Evolutionary conservation across 2,797 vertebrate genomes (phyloP).

Genomic region (Streptopelia turtur): DNA sequence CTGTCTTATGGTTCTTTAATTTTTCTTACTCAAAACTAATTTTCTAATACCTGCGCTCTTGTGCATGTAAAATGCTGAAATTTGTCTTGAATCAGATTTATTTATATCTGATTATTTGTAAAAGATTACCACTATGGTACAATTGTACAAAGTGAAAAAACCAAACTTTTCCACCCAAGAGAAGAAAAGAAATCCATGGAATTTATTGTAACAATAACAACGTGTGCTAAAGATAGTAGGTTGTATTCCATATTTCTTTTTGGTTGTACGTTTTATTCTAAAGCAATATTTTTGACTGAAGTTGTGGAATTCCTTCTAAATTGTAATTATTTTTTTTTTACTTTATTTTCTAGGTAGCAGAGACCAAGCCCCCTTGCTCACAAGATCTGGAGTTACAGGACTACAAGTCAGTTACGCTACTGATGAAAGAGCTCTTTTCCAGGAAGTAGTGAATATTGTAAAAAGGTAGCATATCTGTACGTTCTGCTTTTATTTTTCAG

Average conservation of each 20-base stretch:
- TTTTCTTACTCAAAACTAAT: neutral
- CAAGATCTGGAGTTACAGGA: conserved; percentile 92
- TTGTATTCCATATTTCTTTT: neutral
- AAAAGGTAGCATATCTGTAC: conserved; percentile 86
- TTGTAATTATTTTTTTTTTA: conserved; percentile 43
- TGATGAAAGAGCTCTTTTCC: conserved; percentile 93
- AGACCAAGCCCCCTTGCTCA: conserved; percentile 87
- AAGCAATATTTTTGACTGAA: conserved; percentile 30
- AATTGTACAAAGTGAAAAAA: neutral
- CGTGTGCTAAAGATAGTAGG: neutral
- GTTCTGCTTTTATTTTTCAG: conserved; percentile 69
- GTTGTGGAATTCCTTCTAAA: conserved; percentile 27
- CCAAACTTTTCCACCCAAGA: neutral
- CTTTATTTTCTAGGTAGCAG: conserved; percentile 82
- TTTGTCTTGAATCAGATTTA: neutral
- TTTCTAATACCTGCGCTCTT: neutral
- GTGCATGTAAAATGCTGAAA: neutral
- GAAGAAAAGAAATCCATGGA: neutral
- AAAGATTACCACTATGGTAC: neutral
- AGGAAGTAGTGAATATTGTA: conserved; percentile 87
- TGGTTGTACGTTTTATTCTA: conserved; percentile 18
- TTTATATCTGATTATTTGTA: neutral
- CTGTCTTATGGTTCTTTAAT: neutral
- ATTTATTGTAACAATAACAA: neutral
- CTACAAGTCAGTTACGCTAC: conserved; percentile 89